A percentile compares a stretch with the other conserved stretches of the same genome.
Conservation (phyloP, 1,140 invertebrate species). For the Drosophila lacertosa region DNA sequence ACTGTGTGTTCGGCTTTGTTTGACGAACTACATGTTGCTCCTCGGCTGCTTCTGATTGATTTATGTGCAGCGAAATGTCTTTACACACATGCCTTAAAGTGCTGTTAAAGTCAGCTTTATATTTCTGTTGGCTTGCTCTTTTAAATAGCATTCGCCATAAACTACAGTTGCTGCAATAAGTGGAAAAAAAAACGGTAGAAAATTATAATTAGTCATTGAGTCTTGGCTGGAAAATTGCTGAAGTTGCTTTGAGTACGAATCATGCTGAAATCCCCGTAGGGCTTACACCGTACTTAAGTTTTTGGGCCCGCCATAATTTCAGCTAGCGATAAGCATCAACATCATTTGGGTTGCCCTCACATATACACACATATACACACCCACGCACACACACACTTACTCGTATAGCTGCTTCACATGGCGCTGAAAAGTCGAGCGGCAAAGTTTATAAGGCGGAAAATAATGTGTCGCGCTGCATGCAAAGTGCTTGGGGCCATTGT, state of each 20-base stretch:
- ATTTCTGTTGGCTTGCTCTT: constrained; percentile 23
- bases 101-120: constrained; percentile 20
- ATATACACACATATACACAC: constrained; percentile 22
- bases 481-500: constrained; percentile 32
- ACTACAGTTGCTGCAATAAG: constrained; percentile 48
- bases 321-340: constrained; percentile 70
- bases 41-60: constrained; percentile 48
- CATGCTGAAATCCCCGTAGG: constrained; percentile 28
- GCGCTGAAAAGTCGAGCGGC: constrained; percentile 60
- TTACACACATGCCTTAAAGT: not conserved
- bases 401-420: constrained; percentile 20
- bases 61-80: constrained; percentile 36
- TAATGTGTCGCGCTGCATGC: constrained; percentile 74
- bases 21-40: constrained; percentile 57
- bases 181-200: constrained; percentile 44
- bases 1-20: constrained; percentile 26
- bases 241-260: constrained; percentile 30
- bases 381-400: not conserved
- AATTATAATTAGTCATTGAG: constrained; percentile 71
- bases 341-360: constrained; percentile 36
- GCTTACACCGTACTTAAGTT: constrained; percentile 68
- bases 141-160: constrained; percentile 66
- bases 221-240: constrained; percentile 18
- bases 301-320: constrained; percentile 57
- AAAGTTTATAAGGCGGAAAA: constrained; percentile 76